Evolutionary conservation across 2,797 vertebrate genomes (phyloP).

Genomic region (Sebastes hubbsi): DNA sequence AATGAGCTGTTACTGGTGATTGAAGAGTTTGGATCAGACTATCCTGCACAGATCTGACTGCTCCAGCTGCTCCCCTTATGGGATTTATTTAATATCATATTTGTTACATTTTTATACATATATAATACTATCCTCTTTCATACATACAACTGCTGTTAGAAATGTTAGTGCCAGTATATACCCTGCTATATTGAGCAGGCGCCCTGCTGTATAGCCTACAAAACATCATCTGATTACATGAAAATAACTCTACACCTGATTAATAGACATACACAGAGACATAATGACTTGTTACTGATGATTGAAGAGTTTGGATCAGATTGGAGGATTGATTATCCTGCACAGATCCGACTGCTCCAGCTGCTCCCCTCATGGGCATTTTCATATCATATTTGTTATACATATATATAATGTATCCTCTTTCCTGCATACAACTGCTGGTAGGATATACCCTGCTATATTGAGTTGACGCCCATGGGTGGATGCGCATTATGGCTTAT

Average conservation of each 20-base stretch:
- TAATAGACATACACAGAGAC: background rate
- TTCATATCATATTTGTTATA: background rate
- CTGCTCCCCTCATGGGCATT: background rate
- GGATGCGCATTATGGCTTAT: slow-evolving; percentile 51
- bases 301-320: background rate
- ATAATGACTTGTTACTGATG: no score
- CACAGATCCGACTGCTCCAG: background rate
- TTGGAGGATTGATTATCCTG: background rate
- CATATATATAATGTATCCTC: background rate
- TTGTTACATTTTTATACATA: background rate
- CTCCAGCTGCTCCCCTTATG: background rate
- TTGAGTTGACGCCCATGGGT: slow-evolving; percentile 67
- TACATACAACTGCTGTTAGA: background rate
- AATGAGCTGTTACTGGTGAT: no score
- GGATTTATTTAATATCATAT: background rate
- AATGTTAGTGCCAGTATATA: background rate
- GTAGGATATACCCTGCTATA: background rate
- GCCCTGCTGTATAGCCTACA: slow-evolving; percentile 33
- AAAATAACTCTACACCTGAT: background rate
- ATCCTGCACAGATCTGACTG: background rate
- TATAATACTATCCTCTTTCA: background rate
- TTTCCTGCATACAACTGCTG: background rate
- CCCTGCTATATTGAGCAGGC: slow-evolving; percentile 32
- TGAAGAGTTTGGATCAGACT: background rate
- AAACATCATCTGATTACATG: background rate